Conservation (phyloP, 2,113 vertebrate genomes). For the Phasianus colchicus region DNA sequence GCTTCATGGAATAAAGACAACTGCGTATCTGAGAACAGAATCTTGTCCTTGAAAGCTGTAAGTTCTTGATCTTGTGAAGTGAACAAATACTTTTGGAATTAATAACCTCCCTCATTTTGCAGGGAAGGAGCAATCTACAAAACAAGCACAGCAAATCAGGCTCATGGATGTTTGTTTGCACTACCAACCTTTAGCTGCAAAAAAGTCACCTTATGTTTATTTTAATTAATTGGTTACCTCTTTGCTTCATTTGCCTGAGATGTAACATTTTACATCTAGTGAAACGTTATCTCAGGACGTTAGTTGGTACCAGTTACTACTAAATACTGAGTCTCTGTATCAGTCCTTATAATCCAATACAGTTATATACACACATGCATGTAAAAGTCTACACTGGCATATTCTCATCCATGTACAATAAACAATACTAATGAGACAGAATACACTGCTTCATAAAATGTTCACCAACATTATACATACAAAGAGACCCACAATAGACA, state of each 20-base stretch:
- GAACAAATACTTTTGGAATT: conserved; percentile 2
- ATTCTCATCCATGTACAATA: not conserved
- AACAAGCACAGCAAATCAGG: conserved; percentile 5
- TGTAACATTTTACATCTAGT: not conserved
- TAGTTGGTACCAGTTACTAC: not conserved
- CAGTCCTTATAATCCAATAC: not conserved
- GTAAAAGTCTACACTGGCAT: not conserved
- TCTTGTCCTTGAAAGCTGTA: not conserved
- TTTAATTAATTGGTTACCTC: not conserved
- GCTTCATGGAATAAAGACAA: not conserved
- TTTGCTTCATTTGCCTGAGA: not conserved
- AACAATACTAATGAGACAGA: not conserved
- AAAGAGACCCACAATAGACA: not conserved
- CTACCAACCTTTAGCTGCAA: not conserved
- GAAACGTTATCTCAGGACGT: not conserved
- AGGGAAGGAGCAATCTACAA: conserved; percentile 6
- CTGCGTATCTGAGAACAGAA: conserved; percentile 4
- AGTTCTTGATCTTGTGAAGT: not conserved
- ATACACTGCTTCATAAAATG: not conserved
- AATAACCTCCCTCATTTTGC: not conserved
- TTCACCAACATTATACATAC: not conserved
- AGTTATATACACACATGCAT: not conserved
- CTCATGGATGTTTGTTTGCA: not conserved
- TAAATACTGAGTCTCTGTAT: not conserved
- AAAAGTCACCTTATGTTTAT: not conserved